Percentiles rank a stretch among this genome's conserved stretches.
Evolutionary conservation across 1,140 invertebrate species (phyloP).

Genomic region (Drosophila tani): DNA sequence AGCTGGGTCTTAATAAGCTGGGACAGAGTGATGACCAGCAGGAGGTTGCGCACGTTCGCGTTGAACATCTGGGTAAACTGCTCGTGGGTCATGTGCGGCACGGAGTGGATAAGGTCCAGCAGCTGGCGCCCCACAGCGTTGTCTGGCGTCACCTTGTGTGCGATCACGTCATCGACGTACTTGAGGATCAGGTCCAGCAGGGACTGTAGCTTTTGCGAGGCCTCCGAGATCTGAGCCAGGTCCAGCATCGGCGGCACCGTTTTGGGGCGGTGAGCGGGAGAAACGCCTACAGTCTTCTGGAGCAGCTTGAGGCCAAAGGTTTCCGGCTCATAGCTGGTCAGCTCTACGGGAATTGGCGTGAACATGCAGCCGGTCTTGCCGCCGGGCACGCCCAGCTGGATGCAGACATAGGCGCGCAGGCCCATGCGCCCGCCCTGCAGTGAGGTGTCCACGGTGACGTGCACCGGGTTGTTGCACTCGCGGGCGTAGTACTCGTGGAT

Average conservation of each 20-base stretch:
- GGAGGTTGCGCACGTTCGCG: constrained; percentile 97
- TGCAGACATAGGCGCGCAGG: constrained; percentile 95
- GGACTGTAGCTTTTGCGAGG: constrained; percentile 90
- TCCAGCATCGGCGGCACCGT: constrained; percentile 93
- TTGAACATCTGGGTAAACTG: constrained; percentile 98
- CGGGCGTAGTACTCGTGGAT: constrained; percentile 99
- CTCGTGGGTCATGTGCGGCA: constrained; percentile 95
- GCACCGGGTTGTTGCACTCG: constrained; percentile 96
- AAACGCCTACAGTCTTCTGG: constrained; percentile 89
- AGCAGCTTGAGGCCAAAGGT: constrained; percentile 92
- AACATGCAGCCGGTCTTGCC: constrained; percentile 98
- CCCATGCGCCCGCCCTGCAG: constrained; percentile 93
- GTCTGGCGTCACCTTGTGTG: constrained; percentile 90
- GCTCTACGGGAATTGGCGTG: constrained; percentile 94
- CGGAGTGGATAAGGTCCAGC: constrained; percentile 94
- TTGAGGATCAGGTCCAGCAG: constrained; percentile 92
- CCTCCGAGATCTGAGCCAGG: constrained; percentile 93
- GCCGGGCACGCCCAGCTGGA: constrained; percentile 93
- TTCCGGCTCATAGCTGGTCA: constrained; percentile 96
- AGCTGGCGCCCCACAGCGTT: constrained; percentile 94
- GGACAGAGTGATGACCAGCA: constrained; percentile 98
- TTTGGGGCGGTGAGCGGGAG: constrained; percentile 86
- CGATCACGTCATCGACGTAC: constrained; percentile 95
- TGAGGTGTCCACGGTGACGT: constrained; percentile 97
- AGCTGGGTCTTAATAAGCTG: constrained; percentile 98